Conservation (phyloP, 2,797 vertebrate species). For the Phrynocephalus forsythii region DNA sequence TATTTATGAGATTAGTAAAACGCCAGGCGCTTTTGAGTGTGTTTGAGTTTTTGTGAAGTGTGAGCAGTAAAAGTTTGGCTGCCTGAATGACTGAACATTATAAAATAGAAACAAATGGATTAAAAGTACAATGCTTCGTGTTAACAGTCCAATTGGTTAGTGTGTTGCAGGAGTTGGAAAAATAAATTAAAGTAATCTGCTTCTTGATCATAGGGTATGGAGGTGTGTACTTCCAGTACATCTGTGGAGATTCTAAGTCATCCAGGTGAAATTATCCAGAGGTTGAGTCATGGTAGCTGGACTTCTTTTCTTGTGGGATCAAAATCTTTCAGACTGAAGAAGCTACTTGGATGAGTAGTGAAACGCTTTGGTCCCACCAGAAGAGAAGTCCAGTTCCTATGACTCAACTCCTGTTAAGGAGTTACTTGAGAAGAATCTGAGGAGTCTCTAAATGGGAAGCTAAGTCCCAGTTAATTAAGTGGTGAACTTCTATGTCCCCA, state of each 20-base stretch:
- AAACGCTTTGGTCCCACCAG: too few relatives aligned
- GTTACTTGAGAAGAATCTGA: background rate
- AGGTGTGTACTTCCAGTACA: background rate
- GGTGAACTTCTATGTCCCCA: background rate
- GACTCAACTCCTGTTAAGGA: too few relatives aligned
- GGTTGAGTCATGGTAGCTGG: too few relatives aligned
- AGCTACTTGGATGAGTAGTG: too few relatives aligned
- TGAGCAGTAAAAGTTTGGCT: background rate
- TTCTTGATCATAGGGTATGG: background rate
- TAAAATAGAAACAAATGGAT: background rate
- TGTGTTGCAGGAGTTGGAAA: background rate
- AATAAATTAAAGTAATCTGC: background rate
- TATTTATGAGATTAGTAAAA: too few relatives aligned
- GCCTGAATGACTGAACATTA: background rate
- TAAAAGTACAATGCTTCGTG: background rate
- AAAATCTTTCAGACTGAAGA: too few relatives aligned
- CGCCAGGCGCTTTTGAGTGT: background rate
- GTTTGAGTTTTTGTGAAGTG: background rate
- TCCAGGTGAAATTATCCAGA: too few relatives aligned
- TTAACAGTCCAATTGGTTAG: background rate
- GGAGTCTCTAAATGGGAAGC: background rate
- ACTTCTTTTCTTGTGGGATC: too few relatives aligned
- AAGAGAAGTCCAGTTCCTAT: too few relatives aligned
- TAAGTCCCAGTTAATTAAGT: background rate
- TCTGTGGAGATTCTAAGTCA: too few relatives aligned